Base-by-base conservation (phyloP, 92 coral and sea anemone species). In the Palythoa grandis region DNA sequence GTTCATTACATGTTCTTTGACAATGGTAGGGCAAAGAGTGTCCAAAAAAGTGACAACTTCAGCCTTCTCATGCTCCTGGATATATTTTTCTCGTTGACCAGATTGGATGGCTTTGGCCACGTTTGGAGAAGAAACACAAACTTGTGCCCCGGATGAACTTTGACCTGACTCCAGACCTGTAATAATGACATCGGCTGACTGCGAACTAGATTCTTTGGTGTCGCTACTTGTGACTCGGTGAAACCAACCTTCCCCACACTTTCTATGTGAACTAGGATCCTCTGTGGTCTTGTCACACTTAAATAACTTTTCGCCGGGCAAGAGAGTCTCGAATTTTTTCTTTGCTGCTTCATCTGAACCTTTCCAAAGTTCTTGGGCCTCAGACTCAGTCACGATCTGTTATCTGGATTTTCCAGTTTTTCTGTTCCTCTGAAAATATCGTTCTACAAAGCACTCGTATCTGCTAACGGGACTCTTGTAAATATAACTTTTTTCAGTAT, bases 1-100 rank as follows among this genome's bases (percentile, higher is more conserved):
- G 47, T 84, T 69, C 66, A 84, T 35, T 52, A 84, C 87, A 72
- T 84, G 72, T 50, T 68, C 48, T 12, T 76, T 71, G 29, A 84
- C 4, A 52, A 84, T 72, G 63, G 76, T 29, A n/a, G 82, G 67
- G 53, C 82, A 73, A 23, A 35, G 71, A n/a, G 88, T 72, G 52
- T 72, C 63, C 19, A 72, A 70, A 76, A 63, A 82, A 82, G 47
- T 73, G 58, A 65, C 20, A 63, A 80, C 85, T 60, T 60, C 15
- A 50, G 50, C 39, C 52, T 58, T 63, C 35, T 35, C 72, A 38
- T 37, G 69, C 69, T 82, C 52, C 53, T 67, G 76, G 54, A 53
- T 39, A 52, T 29, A 65, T 53, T 65, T 50, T 50, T 52, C 65
- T 77, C 43, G 82, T 23, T 50, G 37, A 25, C 60, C 67, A 23